Percentiles rank a stretch among this genome's conserved stretches.
phyloP scores from a whole-genome alignment of 2,113 vertebrate species.

The Pomatorhinus ruficollis region DNA sequence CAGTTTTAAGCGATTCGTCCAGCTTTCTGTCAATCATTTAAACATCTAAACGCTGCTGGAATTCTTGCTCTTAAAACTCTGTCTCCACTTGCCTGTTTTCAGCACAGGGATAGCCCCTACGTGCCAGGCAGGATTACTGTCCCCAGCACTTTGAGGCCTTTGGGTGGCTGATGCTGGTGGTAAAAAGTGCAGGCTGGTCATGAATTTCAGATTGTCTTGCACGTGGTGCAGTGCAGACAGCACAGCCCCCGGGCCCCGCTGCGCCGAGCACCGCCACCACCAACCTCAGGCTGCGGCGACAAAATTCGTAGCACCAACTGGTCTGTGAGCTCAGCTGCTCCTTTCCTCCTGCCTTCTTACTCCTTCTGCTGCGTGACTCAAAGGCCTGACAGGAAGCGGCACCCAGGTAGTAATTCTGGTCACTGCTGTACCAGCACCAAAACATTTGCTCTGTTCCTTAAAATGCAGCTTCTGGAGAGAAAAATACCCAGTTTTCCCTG shows the following conservation, averaged over 20 bases:
- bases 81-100: not conserved
- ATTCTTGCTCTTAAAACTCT: not conserved
- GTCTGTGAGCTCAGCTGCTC: conserved; percentile 53
- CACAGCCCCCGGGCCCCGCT: not conserved
- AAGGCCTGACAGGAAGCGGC: not conserved
- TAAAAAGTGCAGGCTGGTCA: conserved; percentile 60
- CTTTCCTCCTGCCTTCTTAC: not conserved
- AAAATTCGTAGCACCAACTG: conserved; percentile 21
- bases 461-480: not conserved
- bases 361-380: not conserved
- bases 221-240: not conserved
- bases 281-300: not conserved
- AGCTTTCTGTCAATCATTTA: not conserved
- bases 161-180: not conserved
- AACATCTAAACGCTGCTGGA: not conserved
- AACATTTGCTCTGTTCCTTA: not conserved
- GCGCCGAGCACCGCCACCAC: conserved; percentile 24
- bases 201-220: conserved; percentile 66
- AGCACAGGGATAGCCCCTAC: not conserved
- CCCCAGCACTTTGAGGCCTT: not conserved
- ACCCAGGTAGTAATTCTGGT: not conserved
- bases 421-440: not conserved
- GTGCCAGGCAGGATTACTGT: not conserved
- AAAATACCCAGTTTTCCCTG: not conserved
- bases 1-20: not conserved